Percentiles rank a stretch among this genome's conserved stretches.
Conservation (phyloP, 2,797 vertebrate genomes). For the Eurystomus glaucurus region DNA sequence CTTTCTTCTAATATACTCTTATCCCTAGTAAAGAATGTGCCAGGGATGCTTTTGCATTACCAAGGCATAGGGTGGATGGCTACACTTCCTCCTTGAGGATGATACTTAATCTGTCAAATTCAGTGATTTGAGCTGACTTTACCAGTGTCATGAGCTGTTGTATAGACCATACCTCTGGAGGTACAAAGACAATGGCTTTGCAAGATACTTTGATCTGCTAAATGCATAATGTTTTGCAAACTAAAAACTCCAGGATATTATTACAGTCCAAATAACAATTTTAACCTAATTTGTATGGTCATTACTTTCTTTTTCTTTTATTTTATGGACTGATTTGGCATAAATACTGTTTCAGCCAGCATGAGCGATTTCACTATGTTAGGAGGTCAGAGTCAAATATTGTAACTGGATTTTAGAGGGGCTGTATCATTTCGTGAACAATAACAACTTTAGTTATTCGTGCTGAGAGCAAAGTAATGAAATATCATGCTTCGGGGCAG, state of each 20-base stretch:
- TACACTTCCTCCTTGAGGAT: neutral
- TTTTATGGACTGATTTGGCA: neutral
- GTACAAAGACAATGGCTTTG: neutral
- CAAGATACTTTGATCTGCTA: neutral
- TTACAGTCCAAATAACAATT: neutral
- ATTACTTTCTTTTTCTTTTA: neutral
- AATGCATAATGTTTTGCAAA: neutral
- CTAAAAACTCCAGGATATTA: neutral
- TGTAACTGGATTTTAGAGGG: neutral
- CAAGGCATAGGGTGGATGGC: neutral
- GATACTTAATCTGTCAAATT: neutral
- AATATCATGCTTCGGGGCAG: conserved; percentile 10
- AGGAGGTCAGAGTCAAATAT: neutral
- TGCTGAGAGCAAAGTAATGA: conserved; percentile 55
- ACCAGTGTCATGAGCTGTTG: neutral
- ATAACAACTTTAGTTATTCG: conserved; percentile 39
- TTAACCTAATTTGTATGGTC: neutral
- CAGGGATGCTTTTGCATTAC: neutral
- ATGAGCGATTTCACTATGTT: neutral
- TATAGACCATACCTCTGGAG: neutral
- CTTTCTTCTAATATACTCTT: neutral
- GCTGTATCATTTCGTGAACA: conserved; percentile 20
- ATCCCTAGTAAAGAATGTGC: neutral
- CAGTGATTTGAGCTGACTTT: neutral
- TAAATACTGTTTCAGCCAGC: neutral